Percentiles rank a stretch among this genome's conserved stretches.
Evolutionary conservation across 2,888 invertebrate genomes (phyloP).

Genomic region (Lasioglossum pauxillum): DNA sequence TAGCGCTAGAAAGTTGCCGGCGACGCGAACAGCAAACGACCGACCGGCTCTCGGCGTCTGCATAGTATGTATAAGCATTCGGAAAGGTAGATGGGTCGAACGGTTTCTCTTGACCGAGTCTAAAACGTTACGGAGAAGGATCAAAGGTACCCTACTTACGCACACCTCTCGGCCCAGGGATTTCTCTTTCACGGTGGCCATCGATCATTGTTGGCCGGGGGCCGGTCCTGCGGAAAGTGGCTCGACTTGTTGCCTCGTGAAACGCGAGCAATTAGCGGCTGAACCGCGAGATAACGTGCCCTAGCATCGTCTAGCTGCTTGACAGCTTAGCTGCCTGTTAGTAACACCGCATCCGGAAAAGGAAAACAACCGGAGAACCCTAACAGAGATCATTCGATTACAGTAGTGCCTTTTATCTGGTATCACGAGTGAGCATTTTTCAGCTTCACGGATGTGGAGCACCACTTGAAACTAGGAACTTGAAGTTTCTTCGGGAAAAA

Average conservation of each 20-base stretch:
- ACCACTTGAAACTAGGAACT: neutral
- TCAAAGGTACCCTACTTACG: constrained; percentile 67
- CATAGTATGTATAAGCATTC: constrained; percentile 37
- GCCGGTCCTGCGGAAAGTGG: constrained; percentile 29
- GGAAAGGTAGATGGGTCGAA: constrained; percentile 58
- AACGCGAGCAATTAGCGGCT: constrained; percentile 4
- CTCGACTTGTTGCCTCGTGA: neutral
- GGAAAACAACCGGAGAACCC: too few species aligned
- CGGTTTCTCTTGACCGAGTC: constrained; percentile 61
- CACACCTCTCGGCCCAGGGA: constrained; percentile 33
- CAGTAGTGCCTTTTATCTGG: neutral
- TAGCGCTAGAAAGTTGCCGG: constrained; percentile 59
- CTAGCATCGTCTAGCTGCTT: neutral
- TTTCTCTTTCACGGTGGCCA: constrained; percentile 57
- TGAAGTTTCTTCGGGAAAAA: neutral
- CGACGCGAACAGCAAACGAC: constrained; percentile 31
- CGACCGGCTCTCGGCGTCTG: constrained; percentile 5
- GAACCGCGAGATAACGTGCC: neutral
- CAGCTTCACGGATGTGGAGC: neutral
- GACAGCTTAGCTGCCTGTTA: neutral
- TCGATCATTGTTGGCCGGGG: constrained; percentile 36
- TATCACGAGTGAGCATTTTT: neutral
- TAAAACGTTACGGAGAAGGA: constrained; percentile 61
- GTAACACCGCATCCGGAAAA: neutral
- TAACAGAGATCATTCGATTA: neutral